Conservation (phyloP, 2,113 vertebrate genomes). For the Salvator merianae region DNA sequence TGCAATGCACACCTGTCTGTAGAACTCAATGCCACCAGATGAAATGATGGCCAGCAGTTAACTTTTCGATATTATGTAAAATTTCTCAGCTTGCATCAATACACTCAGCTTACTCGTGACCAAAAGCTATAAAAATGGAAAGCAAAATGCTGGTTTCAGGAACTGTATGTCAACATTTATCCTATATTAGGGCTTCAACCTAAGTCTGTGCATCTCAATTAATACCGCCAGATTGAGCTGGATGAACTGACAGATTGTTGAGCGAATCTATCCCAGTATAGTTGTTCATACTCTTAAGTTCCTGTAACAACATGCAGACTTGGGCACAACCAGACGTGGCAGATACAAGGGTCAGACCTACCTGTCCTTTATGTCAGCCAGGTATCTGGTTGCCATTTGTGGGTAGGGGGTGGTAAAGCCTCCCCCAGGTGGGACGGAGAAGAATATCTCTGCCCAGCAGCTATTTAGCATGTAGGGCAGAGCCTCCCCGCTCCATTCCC, state of each 20-base stretch:
- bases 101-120: neutral
- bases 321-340: neutral
- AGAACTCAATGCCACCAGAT: neutral
- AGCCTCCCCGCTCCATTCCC: neutral
- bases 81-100: neutral
- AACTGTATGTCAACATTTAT: neutral
- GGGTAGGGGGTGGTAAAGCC: neutral
- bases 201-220: neutral
- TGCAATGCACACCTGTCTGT: neutral
- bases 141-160: neutral
- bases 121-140: neutral
- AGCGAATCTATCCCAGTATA: neutral
- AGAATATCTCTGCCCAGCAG: neutral
- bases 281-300: neutral
- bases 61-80: neutral
- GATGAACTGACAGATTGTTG: neutral
- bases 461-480: slow-evolving; percentile 26
- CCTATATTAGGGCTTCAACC: neutral
- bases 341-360: neutral
- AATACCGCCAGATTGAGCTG: neutral
- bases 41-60: neutral
- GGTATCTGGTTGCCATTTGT: neutral
- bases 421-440: neutral
- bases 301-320: too few species aligned
- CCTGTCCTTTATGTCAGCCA: too few species aligned